Conservation (phyloP, 1,140 invertebrate genomes). For the Sogatella furcifera region DNA sequence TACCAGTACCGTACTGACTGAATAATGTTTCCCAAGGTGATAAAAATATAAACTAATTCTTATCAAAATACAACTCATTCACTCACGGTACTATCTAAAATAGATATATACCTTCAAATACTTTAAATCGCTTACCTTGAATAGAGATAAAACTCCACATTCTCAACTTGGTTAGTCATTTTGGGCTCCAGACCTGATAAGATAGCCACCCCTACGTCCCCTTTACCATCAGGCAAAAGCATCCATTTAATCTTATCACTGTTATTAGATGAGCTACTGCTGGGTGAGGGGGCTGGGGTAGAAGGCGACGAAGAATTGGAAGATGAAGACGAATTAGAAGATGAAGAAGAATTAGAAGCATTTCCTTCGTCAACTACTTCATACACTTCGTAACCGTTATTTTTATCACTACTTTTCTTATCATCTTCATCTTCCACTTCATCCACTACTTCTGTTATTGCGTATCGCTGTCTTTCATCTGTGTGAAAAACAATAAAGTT, state of each 20-base stretch:
- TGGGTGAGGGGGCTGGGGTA: too few relatives aligned
- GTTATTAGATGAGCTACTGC: not conserved
- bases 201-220: slow-evolving; percentile 41
- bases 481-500: not conserved
- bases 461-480: not conserved
- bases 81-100: too few relatives aligned
- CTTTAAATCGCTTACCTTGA: slow-evolving; percentile 17
- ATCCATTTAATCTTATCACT: slow-evolving; percentile 37
- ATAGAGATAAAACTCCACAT: slow-evolving; percentile 23
- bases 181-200: slow-evolving; percentile 27
- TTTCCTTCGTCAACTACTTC: not conserved
- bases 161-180: slow-evolving; percentile 4
- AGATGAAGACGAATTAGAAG: not conserved
- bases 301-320: too few relatives aligned
- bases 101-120: too few relatives aligned
- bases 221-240: slow-evolving; percentile 50
- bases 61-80: too few relatives aligned
- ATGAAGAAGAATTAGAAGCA: not conserved
- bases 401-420: not conserved
- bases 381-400: not conserved
- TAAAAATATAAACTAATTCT: too few relatives aligned
- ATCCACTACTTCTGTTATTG: not conserved
- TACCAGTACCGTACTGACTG: too few relatives aligned
- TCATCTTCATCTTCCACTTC: too few relatives aligned
- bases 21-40: too few relatives aligned